Evolutionary conservation across 2,113 vertebrate genomes (phyloP).

Genomic region (Polyodon spathula): DNA sequence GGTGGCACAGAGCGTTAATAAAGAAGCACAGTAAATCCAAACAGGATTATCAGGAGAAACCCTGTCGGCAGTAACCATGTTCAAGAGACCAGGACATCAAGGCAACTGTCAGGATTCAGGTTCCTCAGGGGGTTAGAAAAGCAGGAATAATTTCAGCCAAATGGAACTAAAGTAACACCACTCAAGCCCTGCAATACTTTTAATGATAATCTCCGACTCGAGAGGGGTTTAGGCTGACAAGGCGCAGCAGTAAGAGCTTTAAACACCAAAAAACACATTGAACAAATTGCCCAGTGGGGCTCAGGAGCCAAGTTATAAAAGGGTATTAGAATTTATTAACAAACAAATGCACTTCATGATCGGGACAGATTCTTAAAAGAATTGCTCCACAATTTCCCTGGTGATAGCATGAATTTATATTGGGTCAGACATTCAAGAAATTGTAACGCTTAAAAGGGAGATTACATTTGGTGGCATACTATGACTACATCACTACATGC

Average conservation of each 20-base stretch:
- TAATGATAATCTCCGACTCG: not conserved
- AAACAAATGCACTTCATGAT: no score
- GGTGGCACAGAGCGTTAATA: not conserved
- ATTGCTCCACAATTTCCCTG: no score
- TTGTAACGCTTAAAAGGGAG: no score
- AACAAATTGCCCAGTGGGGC: not conserved
- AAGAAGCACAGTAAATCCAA: not conserved
- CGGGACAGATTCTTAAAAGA: no score
- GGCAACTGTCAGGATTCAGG: not conserved
- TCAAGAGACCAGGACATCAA: not conserved
- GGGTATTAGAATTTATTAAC: no score
- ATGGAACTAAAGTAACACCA: not conserved
- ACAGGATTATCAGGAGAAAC: not conserved
- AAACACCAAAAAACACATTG: not conserved
- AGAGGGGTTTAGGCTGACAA: not conserved
- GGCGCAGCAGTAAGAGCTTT: not conserved
- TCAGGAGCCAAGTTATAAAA: not conserved
- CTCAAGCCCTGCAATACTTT: not conserved
- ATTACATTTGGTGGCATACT: no score
- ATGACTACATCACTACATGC: no score
- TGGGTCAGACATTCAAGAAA: no score
- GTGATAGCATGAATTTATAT: no score
- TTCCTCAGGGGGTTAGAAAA: not conserved
- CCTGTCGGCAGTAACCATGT: not conserved
- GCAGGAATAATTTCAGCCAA: not conserved